Percentiles rank a stretch among this genome's conserved stretches.
Conservation (phyloP, 2,113 vertebrate species). For the Turdus rufiventris region DNA sequence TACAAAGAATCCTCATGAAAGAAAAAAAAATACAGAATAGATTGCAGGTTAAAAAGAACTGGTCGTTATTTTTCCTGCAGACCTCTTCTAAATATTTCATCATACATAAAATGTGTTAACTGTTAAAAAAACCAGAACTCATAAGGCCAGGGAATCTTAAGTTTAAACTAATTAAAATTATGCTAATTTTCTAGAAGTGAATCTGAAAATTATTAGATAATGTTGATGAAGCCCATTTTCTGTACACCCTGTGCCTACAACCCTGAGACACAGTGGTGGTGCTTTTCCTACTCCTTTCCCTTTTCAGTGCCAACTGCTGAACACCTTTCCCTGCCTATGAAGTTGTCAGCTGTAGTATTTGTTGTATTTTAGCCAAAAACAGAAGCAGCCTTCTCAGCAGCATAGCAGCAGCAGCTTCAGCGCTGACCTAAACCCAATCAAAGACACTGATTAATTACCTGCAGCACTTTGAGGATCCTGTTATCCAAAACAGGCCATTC, state of each 20-base stretch:
- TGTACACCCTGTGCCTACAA: background rate
- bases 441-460: background rate
- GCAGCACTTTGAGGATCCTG: background rate
- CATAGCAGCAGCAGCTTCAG: background rate
- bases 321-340: background rate
- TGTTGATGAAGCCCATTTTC: background rate
- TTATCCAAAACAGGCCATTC: background rate
- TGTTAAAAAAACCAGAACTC: background rate
- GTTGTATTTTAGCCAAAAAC: background rate
- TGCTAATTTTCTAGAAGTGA: background rate
- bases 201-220: background rate
- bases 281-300: background rate
- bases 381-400: background rate
- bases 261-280: too few relatives aligned
- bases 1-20: background rate
- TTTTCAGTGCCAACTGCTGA: background rate
- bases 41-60: background rate
- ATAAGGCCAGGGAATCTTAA: background rate
- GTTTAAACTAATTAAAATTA: background rate
- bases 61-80: background rate
- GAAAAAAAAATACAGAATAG: background rate
- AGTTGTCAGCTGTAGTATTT: background rate
- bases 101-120: background rate
- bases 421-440: background rate
- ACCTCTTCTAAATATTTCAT: background rate